Percentiles rank a stretch among this genome's conserved stretches.
These are phyloP conservation scores for Frankliniella fusca DNA, from an alignment of 2,888 invertebrate genomes.

Conservation along the genomic window DNA sequence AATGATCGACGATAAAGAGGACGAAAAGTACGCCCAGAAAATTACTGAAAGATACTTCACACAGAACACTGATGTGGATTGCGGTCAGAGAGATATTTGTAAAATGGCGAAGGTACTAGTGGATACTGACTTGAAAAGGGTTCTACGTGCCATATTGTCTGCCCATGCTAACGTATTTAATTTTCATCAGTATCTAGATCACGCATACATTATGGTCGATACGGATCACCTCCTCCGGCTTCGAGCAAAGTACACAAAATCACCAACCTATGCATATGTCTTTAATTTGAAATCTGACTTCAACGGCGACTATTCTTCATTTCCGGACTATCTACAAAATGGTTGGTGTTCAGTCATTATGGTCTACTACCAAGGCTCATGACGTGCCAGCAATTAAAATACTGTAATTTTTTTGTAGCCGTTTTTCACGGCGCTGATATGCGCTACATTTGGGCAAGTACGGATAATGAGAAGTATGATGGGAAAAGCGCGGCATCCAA, in stretches of 20 bases:
- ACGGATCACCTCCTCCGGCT: background rate
- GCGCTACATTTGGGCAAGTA: background rate
- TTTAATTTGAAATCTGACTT: background rate
- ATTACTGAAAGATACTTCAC: no score
- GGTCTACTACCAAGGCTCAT: no score
- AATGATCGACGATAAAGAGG: no score
- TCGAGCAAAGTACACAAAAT: background rate
- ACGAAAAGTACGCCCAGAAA: no score
- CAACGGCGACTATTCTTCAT: background rate
- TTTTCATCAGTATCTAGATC: background rate
- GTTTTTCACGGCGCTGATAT: background rate
- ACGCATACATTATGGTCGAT: background rate
- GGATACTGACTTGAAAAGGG: background rate
- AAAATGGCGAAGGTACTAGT: background rate
- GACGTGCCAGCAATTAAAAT: no score
- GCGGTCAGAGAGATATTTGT: background rate
- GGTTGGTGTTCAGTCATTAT: no score
- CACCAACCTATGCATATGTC: background rate
- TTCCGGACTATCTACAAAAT: background rate
- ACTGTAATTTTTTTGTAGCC: background rate
- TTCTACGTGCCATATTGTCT: no score
- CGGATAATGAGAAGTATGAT: background rate
- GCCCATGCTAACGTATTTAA: no score
- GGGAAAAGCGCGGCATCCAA: background rate
- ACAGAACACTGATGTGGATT: background rate